A percentile compares a stretch with the other conserved stretches of the same genome.
Evolutionary conservation across 2,797 vertebrate genomes (phyloP).

Genomic region (Notamacropus eugenii): DNA sequence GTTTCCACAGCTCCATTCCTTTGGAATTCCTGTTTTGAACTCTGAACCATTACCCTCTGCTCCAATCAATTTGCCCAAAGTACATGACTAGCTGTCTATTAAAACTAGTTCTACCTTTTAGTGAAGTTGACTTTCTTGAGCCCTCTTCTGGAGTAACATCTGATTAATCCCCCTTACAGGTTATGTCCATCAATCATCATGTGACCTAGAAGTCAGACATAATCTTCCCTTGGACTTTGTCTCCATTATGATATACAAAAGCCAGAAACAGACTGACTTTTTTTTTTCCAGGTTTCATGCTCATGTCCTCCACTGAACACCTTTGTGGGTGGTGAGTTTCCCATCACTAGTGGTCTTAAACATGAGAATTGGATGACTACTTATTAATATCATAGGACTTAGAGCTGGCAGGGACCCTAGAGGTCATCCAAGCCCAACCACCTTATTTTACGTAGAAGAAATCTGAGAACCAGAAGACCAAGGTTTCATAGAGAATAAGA

Average conservation of each 20-base stretch:
- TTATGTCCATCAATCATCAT: neutral
- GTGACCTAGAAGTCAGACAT: neutral
- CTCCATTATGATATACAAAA: neutral
- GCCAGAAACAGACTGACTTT: neutral
- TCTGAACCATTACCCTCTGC: neutral
- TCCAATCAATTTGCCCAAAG: neutral
- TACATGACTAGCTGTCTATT: neutral
- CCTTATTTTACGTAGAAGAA: neutral
- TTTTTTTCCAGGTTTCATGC: neutral
- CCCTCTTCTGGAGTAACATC: neutral
- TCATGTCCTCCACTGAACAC: neutral
- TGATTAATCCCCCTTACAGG: neutral
- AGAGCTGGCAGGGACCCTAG: neutral
- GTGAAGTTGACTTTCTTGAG: neutral
- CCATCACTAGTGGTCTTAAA: neutral
- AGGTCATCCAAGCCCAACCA: neutral
- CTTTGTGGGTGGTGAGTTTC: neutral
- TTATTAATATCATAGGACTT: neutral
- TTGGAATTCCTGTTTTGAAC: neutral
- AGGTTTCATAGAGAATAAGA: neutral
- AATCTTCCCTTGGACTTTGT: neutral
- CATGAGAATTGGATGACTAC: neutral
- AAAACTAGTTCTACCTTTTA: neutral
- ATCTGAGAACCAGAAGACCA: neutral
- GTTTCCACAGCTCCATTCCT: neutral